phyloP scores from a whole-genome alignment of 2,113 vertebrate species.

The Podiceps cristatus region DNA sequence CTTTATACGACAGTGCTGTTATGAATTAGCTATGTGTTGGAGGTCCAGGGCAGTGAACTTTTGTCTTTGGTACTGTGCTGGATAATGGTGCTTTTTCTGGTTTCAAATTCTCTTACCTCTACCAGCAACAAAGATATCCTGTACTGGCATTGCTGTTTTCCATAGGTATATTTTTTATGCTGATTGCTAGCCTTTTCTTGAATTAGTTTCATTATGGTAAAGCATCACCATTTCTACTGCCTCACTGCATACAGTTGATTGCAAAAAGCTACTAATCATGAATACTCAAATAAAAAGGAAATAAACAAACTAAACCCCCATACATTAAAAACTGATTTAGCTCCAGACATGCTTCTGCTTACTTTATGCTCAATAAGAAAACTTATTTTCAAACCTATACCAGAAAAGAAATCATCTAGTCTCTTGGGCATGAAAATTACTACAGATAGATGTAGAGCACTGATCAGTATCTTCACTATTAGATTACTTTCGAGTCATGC shows the following conservation, averaged over 20 bases:
- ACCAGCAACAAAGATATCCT: not conserved
- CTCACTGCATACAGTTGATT: not conserved
- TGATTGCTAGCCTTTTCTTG: not conserved
- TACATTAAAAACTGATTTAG: not conserved
- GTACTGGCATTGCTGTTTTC: not conserved
- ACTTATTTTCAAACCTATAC: not conserved
- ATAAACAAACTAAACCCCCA: not conserved
- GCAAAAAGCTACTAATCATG: not conserved
- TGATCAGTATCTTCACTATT: not conserved
- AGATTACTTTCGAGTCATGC: not conserved
- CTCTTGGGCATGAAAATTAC: not conserved
- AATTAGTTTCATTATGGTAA: not conserved
- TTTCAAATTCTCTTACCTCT: not conserved
- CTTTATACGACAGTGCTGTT: not conserved
- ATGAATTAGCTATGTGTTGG: not conserved
- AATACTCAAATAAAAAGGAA: not conserved
- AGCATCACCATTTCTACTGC: not conserved
- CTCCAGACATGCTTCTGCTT: not conserved
- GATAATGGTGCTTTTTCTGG: not conserved
- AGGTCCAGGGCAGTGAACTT: not conserved
- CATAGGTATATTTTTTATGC: not conserved
- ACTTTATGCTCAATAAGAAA: not conserved
- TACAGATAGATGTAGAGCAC: not conserved
- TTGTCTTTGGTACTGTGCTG: not conserved
- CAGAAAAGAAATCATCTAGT: not conserved